Conservation (phyloP, 2,113 vertebrate genomes). For the Osmerus eperlanus region DNA sequence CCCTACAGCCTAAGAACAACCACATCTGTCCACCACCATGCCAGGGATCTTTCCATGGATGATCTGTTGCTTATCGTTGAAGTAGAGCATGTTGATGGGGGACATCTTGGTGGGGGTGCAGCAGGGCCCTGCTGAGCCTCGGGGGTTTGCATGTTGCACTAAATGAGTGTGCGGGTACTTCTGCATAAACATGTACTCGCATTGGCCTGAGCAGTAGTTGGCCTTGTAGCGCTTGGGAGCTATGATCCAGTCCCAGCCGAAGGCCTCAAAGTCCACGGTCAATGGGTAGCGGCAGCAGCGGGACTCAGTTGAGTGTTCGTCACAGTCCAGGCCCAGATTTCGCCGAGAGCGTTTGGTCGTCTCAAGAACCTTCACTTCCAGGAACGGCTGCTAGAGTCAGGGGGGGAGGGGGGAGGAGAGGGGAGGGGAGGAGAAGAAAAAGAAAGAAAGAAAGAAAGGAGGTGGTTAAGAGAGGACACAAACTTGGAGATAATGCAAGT, state of each 20-base stretch:
- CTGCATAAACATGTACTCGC: slow-evolving; percentile 99
- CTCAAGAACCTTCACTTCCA: slow-evolving; percentile 96
- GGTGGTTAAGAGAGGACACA: slow-evolving; percentile 67
- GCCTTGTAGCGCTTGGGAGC: slow-evolving; percentile 98
- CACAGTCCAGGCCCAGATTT: slow-evolving; percentile 95
- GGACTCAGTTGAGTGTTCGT: slow-evolving; percentile 94
- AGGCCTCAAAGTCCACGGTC: slow-evolving; percentile 97
- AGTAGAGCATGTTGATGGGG: slow-evolving; percentile 99
- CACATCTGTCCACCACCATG: slow-evolving; percentile 97
- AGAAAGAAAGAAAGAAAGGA: slow-evolving; percentile 24
- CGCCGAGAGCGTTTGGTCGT: slow-evolving; percentile 91
- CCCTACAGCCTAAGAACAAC: slow-evolving; percentile 83
- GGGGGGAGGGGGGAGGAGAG: slow-evolving; percentile 32
- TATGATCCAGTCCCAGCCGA: slow-evolving; percentile 99
- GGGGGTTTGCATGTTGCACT: slow-evolving; percentile 94
- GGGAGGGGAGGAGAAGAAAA: slow-evolving; percentile 8
- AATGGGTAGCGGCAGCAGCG: slow-evolving; percentile 97
- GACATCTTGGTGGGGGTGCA: slow-evolving; percentile 99
- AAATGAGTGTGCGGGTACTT: slow-evolving; percentile 98
- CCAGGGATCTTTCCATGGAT: slow-evolving; percentile 98
- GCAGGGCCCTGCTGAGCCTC: slow-evolving; percentile 94
- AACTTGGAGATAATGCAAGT: slow-evolving; percentile 12
- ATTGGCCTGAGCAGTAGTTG: slow-evolving; percentile 99
- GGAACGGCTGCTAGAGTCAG: slow-evolving; percentile 88
- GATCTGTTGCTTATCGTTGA: slow-evolving; percentile 99